Conservation (phyloP, 2,888 invertebrate genomes). For the Leuctra nigra region DNA sequence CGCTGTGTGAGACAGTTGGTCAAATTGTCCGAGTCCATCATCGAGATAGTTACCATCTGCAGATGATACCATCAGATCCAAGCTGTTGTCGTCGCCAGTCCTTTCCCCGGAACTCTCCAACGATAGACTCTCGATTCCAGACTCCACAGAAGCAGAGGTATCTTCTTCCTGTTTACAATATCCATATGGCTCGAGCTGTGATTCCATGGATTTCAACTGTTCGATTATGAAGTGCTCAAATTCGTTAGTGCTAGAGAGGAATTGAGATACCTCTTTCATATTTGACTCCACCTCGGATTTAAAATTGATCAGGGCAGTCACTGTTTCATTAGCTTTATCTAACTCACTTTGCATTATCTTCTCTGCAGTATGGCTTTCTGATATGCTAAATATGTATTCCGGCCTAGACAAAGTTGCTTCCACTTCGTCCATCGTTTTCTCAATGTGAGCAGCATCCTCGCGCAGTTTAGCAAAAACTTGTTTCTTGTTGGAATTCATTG, state of each 20-base stretch:
- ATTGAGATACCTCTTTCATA: background rate
- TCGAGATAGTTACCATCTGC: background rate
- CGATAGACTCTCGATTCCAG: background rate
- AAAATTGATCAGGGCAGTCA: background rate
- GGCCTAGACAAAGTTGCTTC: background rate
- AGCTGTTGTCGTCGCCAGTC: background rate
- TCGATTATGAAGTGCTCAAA: background rate
- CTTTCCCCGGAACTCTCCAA: background rate
- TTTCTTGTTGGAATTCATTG: no score
- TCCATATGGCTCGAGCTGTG: background rate
- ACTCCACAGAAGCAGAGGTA: background rate
- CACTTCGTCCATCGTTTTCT: background rate
- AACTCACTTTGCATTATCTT: background rate
- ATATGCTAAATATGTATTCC: no score
- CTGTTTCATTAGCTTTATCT: background rate
- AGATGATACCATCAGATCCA: background rate
- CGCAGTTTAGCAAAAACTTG: background rate
- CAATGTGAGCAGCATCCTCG: background rate
- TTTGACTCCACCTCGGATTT: background rate
- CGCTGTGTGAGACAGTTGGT: background rate
- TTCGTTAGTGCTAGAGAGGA: background rate
- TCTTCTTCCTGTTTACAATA: background rate
- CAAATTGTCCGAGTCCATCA: background rate
- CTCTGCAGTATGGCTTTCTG: background rate
- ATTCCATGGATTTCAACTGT: background rate